A percentile compares a stretch with the other conserved stretches of the same genome.
phyloP scores from a whole-genome alignment of 2,113 vertebrate genomes.

The Amphilophus citrinellus region DNA sequence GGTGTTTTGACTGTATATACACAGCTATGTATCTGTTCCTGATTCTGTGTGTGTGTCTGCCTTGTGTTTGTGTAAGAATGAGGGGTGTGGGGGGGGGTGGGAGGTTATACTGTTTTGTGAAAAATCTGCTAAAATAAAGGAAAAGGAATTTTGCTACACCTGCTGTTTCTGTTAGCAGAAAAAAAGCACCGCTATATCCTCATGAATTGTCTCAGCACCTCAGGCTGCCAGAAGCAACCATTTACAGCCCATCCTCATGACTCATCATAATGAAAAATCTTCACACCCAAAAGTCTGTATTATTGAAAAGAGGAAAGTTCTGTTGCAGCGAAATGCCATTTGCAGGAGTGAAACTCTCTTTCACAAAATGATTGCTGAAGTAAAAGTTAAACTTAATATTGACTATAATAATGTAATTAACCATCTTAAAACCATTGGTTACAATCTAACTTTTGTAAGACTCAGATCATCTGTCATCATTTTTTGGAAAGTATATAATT shows the following conservation, averaged over 20 bases:
- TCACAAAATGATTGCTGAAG: conserved; percentile 21
- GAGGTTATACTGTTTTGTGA: neutral
- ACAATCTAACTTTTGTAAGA: conserved; percentile 1
- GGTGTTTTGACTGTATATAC: neutral
- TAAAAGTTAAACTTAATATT: conserved; percentile 18
- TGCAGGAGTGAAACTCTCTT: conserved; percentile 20
- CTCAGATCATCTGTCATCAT: conserved; percentile 21
- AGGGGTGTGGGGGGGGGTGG: neutral
- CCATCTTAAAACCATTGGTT: conserved; percentile 10
- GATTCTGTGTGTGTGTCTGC: neutral
- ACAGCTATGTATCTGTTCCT: neutral
- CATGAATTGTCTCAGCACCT: conserved; percentile 61
- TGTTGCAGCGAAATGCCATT: conserved; percentile 36
- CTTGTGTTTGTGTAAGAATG: conserved; percentile 15
- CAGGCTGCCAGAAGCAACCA: conserved; percentile 56
- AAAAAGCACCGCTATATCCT: conserved; percentile 40
- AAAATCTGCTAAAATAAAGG: conserved; percentile 47
- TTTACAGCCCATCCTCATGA: conserved; percentile 63
- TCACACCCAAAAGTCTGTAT: conserved; percentile 43
- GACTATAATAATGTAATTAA: conserved; percentile 28
- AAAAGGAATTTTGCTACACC: conserved; percentile 48
- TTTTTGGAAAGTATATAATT: conserved; percentile 18
- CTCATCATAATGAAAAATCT: conserved; percentile 70
- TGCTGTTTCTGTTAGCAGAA: conserved; percentile 52
- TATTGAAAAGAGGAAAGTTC: conserved; percentile 50